These are phyloP conservation scores for Carassius carassius DNA, from an alignment of 2,113 vertebrate species.

Conservation along the genomic window DNA sequence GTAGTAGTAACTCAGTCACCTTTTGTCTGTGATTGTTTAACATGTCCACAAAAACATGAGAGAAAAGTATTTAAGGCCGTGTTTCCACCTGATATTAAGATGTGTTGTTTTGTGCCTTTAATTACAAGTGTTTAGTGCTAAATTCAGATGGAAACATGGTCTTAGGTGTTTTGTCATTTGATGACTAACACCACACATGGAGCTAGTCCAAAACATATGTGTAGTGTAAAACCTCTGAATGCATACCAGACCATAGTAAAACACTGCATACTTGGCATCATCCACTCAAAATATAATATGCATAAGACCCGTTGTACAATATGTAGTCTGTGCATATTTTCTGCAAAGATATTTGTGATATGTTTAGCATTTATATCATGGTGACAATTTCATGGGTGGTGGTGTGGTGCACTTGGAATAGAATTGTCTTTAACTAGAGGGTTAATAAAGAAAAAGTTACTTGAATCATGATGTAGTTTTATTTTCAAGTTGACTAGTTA, in stretches of 20 bases:
- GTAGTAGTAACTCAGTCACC: neutral
- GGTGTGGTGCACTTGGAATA: no score
- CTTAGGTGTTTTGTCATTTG: neutral
- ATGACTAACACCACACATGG: neutral
- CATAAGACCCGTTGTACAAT: no score
- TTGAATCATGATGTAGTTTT: no score
- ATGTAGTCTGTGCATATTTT: no score
- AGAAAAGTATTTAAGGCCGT: neutral
- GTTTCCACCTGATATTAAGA: neutral
- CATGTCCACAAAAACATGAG: neutral
- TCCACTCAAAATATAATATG: neutral
- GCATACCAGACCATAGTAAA: neutral
- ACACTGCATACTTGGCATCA: neutral
- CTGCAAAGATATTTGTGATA: no score
- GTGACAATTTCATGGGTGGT: no score
- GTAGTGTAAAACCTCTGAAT: neutral
- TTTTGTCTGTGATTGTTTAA: neutral
- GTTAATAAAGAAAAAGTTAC: no score
- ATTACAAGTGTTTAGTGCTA: neutral
- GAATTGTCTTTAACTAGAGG: no score
- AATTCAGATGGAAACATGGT: neutral
- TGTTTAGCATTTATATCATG: no score
- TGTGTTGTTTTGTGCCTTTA: neutral
- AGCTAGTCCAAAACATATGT: neutral
- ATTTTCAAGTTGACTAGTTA: no score